Evolutionary conservation across 1,140 invertebrate species (phyloP).

Genomic region (Nixonia krombeini): DNA sequence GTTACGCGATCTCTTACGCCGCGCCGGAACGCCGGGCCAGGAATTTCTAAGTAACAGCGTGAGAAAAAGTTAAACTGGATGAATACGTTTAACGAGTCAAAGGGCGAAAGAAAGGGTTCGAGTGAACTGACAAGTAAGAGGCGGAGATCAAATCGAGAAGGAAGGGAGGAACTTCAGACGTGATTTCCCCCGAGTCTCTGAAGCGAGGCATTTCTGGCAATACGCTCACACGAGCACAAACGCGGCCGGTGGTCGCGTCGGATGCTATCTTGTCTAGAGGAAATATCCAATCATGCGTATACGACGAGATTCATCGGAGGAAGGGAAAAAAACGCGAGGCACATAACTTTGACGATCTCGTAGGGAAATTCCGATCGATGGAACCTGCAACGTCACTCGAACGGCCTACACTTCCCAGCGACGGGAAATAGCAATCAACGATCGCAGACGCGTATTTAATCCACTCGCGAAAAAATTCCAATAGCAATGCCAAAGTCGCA

Average conservation of each 20-base stretch:
- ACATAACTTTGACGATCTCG: constrained; percentile 42
- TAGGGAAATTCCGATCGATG: constrained; percentile 37
- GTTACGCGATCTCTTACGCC: too few species aligned
- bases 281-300: constrained; percentile 54
- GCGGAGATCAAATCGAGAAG: constrained; percentile 43
- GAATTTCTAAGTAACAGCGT: constrained; percentile 39
- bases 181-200: constrained; percentile 54
- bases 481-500: too few species aligned
- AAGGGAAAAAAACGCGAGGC: constrained; percentile 43
- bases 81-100: constrained; percentile 49
- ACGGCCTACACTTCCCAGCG: too few species aligned
- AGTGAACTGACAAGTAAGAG: constrained; percentile 46
- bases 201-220: constrained; percentile 49
- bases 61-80: constrained; percentile 46
- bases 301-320: constrained; percentile 48
- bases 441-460: too few species aligned
- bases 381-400: constrained; percentile 3
- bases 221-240: constrained; percentile 45
- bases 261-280: constrained; percentile 48
- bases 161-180: constrained; percentile 49
- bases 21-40: constrained; percentile 28
- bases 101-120: constrained; percentile 48
- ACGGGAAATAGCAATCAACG: too few species aligned
- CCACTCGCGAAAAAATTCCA: too few species aligned
- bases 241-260: constrained; percentile 45